Base-by-base conservation (phyloP, 2,888 invertebrate genomes). In the Amitus sp. region DNA sequence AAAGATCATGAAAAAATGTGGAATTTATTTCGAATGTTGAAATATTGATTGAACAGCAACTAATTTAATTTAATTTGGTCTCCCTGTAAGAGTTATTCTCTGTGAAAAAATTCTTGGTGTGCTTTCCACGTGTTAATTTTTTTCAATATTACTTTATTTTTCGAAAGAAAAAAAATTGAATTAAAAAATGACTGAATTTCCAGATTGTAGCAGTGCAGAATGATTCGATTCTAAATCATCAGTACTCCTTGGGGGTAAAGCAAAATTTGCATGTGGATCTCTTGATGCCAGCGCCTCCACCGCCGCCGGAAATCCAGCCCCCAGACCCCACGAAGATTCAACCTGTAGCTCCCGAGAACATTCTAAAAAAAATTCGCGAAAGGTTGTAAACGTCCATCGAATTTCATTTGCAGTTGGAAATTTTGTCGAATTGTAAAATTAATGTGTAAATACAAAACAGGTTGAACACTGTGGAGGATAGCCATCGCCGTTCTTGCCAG, bases 381-480 rank as follows among this genome's bases (percentile, higher is more conserved):
- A 84, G 85, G 78, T 85, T 63, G 28, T 61, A 47, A 37, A 37
- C 12, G 30, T 6, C 4, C 9, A 6, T 27, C 30, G 30, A n/a
- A 30, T 30, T n/a, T 30, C 30, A 30, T 2, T 12, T 34, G n/a
- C n/a, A n/a, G n/a, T n/a, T n/a, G n/a, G n/a, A n/a, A n/a, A n/a
- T n/a, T n/a, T n/a, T n/a, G n/a, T n/a, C n/a, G 7, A 23, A 7
- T 5, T 23, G 23, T 3, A 7, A 23, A 23, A 23, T 23, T 23
- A 23, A 23, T 23, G 23, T 23, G n/a, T 23, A 7, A 23, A 23
- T 5, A 23, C 7, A 5, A 23, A 23, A 23, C 62, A 88, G 90
- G 67, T 82, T 90, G 42, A 77, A 79, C n/a, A 86, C 85, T 60
- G 77, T 90, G 58, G 84, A 85, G 61, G 87, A 88, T 67, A 85